Base-by-base conservation (phyloP, 2,888 invertebrate species). In the Drosophila neotestacea region DNA sequence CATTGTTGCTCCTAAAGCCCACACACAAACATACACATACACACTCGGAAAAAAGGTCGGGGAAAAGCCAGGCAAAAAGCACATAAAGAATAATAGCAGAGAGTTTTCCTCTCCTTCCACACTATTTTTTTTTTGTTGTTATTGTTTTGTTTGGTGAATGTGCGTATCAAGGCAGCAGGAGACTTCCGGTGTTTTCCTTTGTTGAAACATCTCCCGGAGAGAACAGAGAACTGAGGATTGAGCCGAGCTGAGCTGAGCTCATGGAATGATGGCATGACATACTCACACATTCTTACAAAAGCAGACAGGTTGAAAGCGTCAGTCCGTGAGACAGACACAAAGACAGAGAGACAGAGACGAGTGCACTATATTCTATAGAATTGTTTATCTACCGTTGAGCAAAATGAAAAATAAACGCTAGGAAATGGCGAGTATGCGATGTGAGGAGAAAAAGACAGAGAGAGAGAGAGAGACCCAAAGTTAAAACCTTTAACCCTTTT, bases 41-140 rank as follows among this genome's bases (percentile, higher is more conserved):
- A 44, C 50, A 27, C 22, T 28, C 10, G 11, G 39, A n/a, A 62
- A 73, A 73, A 73, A 70, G 60, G 72, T 56, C 38, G 50, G 50
- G 39, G 48, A 66, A 62, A 60, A 59, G 6, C 16, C 16, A 42
- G 48, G 22, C 36, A 51, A 54, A 63, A 72, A 70, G 61, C 70
- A 80, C 74, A 88, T 84, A 84, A 74, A 83, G 87, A 64, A 88
- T 86, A 86, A 84, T 83, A 70, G 68, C 51, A 60, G 42, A 65
- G 64, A 68, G 59, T 79, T 74, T 34, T 58, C 16, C 60, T 52
- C 56, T 52, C 42, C n/a, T 9, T 11, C 16, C 28, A 2, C 32
- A 32, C 32, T 32, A 10, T 11, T 52, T 6, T 28, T 13, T 7
- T 30, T 32, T 16, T 52, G 13, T 47, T 63, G 65, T 60, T 30